Conservation (phyloP, 2,797 vertebrate genomes). For the Eupleurogrammus muticus region DNA sequence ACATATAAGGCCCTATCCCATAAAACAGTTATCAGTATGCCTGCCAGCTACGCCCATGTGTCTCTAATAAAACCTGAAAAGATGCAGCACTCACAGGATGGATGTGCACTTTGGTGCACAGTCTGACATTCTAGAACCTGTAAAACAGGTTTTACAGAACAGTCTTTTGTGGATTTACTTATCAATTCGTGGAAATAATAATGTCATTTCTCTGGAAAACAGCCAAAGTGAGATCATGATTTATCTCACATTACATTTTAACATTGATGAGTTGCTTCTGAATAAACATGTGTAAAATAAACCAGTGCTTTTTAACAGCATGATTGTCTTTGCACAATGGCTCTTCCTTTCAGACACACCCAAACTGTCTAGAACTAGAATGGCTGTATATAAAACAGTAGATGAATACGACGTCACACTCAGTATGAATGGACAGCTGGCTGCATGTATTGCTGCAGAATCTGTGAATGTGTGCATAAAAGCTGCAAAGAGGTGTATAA, state of each 20-base stretch:
- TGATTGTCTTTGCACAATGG: not conserved
- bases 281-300: slow-evolving; percentile 88
- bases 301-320: slow-evolving; percentile 81
- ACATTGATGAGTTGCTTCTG: slow-evolving; percentile 85
- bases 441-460: not conserved
- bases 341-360: not conserved
- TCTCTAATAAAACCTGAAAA: no score
- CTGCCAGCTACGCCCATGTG: no score
- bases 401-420: no score
- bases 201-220: slow-evolving; percentile 79
- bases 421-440: not conserved
- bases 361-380: not conserved
- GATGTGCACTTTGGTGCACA: no score
- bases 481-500: not conserved
- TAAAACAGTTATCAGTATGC: no score
- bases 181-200: slow-evolving; percentile 81
- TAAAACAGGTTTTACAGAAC: no score
- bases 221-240: slow-evolving; percentile 78
- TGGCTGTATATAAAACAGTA: not conserved
- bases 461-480: not conserved
- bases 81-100: no score
- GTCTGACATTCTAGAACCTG: no score
- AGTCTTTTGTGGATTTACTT: slow-evolving; percentile 49
- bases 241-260: slow-evolving; percentile 89
- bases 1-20: no score